Conservation (phyloP, 2,888 invertebrate genomes). For the Entomobrya proxima region DNA sequence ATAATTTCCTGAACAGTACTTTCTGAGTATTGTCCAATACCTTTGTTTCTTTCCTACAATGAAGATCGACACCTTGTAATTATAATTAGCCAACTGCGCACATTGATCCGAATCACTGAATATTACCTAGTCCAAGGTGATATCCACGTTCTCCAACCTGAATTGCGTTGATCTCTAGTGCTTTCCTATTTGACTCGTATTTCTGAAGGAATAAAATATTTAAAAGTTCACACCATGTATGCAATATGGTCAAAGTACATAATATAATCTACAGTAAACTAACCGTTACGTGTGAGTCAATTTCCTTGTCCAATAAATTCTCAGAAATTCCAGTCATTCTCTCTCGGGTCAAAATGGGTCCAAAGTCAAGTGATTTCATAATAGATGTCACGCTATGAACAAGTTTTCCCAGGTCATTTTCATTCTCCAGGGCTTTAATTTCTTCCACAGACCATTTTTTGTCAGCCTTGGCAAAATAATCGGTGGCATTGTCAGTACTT, state of each 20-base stretch:
- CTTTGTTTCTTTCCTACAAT: too few species aligned
- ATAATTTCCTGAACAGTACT: background rate
- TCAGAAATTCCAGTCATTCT: slow-evolving; percentile 22
- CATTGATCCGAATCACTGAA: too few species aligned
- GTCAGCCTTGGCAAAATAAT: background rate
- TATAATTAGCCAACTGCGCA: too few species aligned
- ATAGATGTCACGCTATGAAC: slow-evolving; percentile 13
- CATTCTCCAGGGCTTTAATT: slow-evolving; percentile 15
- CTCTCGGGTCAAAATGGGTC: background rate
- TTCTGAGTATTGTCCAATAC: background rate
- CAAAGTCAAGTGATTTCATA: slow-evolving; percentile 40
- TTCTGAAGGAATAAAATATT: too few species aligned
- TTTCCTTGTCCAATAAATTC: background rate
- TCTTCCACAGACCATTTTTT: slow-evolving; percentile 32
- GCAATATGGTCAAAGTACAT: too few species aligned
- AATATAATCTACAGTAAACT: too few species aligned
- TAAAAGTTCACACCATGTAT: too few species aligned
- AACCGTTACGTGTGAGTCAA: background rate
- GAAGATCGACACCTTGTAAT: too few species aligned
- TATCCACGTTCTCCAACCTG: too few species aligned
- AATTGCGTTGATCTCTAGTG: too few species aligned
- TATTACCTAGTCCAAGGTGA: too few species aligned
- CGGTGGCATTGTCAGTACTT: background rate
- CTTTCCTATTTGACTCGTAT: too few species aligned
- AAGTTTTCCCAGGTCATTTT: slow-evolving; percentile 29